Evolutionary conservation across 2,113 vertebrate species (phyloP).

Genomic region (Proterorhinus semilunaris): DNA sequence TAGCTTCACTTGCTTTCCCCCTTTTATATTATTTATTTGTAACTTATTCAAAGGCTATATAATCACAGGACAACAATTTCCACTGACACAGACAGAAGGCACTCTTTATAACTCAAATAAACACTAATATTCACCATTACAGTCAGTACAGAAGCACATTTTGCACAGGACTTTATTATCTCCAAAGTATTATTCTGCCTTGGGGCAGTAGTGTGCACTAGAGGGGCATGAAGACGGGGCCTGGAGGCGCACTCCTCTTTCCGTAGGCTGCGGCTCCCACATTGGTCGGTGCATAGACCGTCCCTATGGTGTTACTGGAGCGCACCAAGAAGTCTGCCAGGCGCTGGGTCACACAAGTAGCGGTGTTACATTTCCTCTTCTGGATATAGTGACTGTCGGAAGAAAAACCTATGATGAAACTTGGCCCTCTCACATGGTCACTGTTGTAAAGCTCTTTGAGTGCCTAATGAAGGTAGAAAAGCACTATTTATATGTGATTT

Average conservation of each 20-base stretch:
- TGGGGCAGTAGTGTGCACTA: constrained; percentile 55
- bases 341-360: constrained; percentile 87
- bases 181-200: constrained; percentile 5
- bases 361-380: constrained; percentile 87
- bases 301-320: constrained; percentile 81
- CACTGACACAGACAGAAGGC: constrained; percentile 62
- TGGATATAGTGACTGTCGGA: constrained; percentile 76
- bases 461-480: too few relatives aligned
- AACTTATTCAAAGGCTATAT: constrained; percentile 37
- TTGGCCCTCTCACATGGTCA: background rate
- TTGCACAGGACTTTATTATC: constrained; percentile 31
- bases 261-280: constrained; percentile 86
- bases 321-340: constrained; percentile 86
- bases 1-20: constrained; percentile 45
- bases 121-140: constrained; percentile 21
- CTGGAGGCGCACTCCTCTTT: constrained; percentile 77
- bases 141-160: constrained; percentile 10
- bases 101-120: constrained; percentile 49
- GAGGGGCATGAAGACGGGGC: constrained; percentile 60
- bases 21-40: constrained; percentile 29
- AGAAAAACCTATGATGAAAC: background rate
- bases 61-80: constrained; percentile 17
- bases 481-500: too few relatives aligned
- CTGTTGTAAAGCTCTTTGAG: too few relatives aligned
- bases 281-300: constrained; percentile 80